phyloP scores from a whole-genome alignment of 2,888 invertebrate genomes.

The Prionchulus punctatus region DNA sequence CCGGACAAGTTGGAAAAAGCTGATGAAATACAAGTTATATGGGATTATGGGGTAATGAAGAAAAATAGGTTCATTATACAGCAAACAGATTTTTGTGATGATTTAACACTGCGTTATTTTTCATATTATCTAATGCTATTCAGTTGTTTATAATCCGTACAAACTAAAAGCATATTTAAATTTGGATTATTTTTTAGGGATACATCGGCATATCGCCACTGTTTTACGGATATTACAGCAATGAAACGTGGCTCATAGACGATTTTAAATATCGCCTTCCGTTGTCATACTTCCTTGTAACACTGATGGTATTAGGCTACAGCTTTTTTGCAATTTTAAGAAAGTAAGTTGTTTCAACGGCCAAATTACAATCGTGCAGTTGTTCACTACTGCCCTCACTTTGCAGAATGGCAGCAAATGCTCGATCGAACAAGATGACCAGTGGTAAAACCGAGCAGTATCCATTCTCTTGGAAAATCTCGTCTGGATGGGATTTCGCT shows the following conservation, averaged over 20 bases:
- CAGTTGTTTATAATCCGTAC: not conserved
- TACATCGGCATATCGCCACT: slow-evolving; percentile 66
- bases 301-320: slow-evolving; percentile 72
- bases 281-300: slow-evolving; percentile 78
- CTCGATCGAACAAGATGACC: slow-evolving; percentile 75
- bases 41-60: not conserved
- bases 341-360: slow-evolving; percentile 63
- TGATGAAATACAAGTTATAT: not conserved
- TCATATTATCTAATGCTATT: no score
- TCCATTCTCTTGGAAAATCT: slow-evolving; percentile 86
- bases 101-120: no score
- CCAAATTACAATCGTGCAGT: no score
- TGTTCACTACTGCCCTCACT: not conserved
- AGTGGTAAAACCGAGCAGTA: slow-evolving; percentile 84
- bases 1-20: not conserved
- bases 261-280: slow-evolving; percentile 55
- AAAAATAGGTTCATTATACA: no score
- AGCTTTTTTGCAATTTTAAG: slow-evolving; percentile 83
- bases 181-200: slow-evolving; percentile 30
- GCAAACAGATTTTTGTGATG: no score
- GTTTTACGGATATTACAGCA: slow-evolving; percentile 76
- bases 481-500: slow-evolving; percentile 96
- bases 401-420: slow-evolving; percentile 89
- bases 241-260: not conserved
- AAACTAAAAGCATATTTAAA: slow-evolving; percentile 4